Percentiles rank a stretch among this genome's conserved stretches.
phyloP scores from a whole-genome alignment of 1,140 invertebrate species.

The Mercenaria mercenaria region DNA sequence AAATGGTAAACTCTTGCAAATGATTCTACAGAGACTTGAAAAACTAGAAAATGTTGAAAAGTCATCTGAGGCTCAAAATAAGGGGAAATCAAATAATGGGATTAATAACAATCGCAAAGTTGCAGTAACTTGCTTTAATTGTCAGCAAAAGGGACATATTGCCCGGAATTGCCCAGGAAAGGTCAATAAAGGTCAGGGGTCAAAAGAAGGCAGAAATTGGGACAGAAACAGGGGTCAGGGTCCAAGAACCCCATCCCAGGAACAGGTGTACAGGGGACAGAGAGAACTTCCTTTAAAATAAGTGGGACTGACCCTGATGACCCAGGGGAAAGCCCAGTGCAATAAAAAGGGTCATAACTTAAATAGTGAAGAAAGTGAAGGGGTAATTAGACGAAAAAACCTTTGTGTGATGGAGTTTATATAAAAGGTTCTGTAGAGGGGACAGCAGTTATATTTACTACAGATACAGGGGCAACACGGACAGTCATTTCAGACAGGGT shows the following conservation, averaged over 20 bases:
- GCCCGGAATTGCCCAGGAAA: no score
- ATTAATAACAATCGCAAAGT: no score
- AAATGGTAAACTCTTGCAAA: no score
- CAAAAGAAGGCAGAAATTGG: background rate
- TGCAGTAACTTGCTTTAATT: no score
- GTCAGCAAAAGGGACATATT: no score
- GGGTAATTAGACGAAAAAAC: background rate
- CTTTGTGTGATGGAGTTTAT: background rate
- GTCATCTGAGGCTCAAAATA: no score
- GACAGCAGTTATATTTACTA: background rate
- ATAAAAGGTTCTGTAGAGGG: background rate
- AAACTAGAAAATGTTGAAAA: no score
- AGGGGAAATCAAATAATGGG: no score
- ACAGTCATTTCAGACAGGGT: conserved; percentile 27
- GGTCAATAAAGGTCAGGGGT: no score
- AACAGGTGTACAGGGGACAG: no score
- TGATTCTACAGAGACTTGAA: no score
- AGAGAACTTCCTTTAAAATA: background rate
- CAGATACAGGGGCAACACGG: background rate
- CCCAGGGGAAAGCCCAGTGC: background rate
- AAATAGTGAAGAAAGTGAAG: no score
- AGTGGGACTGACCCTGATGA: background rate
- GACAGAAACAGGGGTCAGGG: background rate
- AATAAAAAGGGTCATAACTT: background rate
- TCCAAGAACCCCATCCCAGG: background rate